Evolutionary conservation across 2,888 invertebrate genomes (phyloP).

Genomic region (Acleris holmiana): DNA sequence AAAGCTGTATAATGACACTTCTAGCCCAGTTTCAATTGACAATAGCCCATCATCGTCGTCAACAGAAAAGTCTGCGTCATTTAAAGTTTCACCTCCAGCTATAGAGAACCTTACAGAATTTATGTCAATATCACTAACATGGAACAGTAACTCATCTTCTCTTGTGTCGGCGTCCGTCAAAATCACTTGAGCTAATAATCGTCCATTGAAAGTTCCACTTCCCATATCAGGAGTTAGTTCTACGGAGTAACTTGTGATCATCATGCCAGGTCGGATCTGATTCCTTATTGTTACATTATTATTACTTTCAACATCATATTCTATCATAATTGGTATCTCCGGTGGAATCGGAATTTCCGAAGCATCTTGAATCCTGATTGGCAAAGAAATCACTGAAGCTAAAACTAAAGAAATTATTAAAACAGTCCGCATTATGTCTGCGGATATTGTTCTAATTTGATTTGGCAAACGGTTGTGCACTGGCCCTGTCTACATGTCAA

Average conservation of each 20-base stretch:
- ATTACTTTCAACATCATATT: conserved; percentile 17
- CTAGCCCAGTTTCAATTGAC: conserved; percentile 49
- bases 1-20: conserved; percentile 50
- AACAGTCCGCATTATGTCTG: conserved; percentile 18
- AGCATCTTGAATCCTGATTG: conserved; percentile 41
- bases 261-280: conserved; percentile 59
- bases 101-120: conserved; percentile 50
- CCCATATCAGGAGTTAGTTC: conserved; percentile 50
- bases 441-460: background rate
- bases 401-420: conserved; percentile 44
- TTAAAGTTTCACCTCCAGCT: conserved; percentile 43
- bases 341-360: background rate
- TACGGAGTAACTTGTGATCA: conserved; percentile 50
- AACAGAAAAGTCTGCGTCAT: conserved; percentile 42
- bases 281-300: conserved; percentile 40
- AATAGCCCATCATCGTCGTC: conserved; percentile 52
- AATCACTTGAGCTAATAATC: conserved; percentile 42
- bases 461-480: background rate
- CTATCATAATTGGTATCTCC: conserved; percentile 28
- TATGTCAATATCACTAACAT: conserved; percentile 51
- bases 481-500: conserved; percentile 8
- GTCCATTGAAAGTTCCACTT: conserved; percentile 53
- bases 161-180: conserved; percentile 47
- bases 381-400: conserved; percentile 44
- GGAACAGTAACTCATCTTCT: conserved; percentile 53